Percentiles rank a stretch among this genome's conserved stretches.
Conservation (phyloP, 2,113 vertebrate genomes). For the Morone chrysops region DNA sequence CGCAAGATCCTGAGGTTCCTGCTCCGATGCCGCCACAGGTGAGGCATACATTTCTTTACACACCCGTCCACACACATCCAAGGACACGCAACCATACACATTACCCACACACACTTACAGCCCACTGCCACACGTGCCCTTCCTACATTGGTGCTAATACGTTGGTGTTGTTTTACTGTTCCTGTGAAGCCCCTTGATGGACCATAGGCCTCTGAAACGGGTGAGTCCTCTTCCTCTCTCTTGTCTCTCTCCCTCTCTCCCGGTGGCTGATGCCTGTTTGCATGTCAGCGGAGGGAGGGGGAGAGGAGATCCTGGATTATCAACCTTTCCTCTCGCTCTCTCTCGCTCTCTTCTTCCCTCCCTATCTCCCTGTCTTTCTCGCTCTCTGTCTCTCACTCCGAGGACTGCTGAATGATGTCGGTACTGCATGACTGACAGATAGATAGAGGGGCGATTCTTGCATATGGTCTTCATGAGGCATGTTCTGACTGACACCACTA, state of each 20-base stretch:
- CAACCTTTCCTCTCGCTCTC: conserved; percentile 56
- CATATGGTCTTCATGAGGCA: conserved; percentile 77
- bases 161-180: conserved; percentile 98
- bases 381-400: conserved; percentile 55
- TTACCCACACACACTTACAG: conserved; percentile 49
- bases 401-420: conserved; percentile 77
- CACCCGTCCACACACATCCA: conserved; percentile 22
- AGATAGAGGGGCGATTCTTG: conserved; percentile 68
- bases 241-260: conserved; percentile 62
- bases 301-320: conserved; percentile 71
- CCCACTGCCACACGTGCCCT: conserved; percentile 57
- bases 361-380: conserved; percentile 57
- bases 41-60: conserved; percentile 35
- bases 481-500: conserved; percentile 79
- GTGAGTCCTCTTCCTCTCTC: conserved; percentile 88
- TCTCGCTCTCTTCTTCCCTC: conserved; percentile 38
- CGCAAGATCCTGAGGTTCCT: conserved; percentile 99
- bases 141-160: conserved; percentile 89
- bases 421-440: conserved; percentile 82
- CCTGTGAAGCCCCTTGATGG: conserved; percentile 98
- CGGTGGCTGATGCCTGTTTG: conserved; percentile 94
- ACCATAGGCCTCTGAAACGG: conserved; percentile 99
- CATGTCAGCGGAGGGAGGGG: conserved; percentile 87
- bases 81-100: conserved; percentile 32
- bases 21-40: conserved; percentile 99